Evolutionary conservation across 2,113 vertebrate genomes (phyloP).

Genomic region (Anseranas semipalmata): DNA sequence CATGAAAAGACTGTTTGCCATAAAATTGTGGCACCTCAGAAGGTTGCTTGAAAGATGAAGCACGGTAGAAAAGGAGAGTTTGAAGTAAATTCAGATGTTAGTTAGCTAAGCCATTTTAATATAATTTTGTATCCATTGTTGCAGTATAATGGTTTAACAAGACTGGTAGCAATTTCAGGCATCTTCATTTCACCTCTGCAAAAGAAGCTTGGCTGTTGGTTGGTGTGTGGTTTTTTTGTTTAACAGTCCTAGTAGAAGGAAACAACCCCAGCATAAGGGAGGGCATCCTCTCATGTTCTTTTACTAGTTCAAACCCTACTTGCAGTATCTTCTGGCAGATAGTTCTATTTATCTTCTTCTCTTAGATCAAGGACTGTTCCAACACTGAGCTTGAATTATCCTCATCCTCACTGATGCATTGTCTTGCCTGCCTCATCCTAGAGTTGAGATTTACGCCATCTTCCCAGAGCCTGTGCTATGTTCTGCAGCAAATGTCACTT

Average conservation of each 20-base stretch:
- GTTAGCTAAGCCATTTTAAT: background rate
- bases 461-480: background rate
- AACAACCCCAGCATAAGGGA: fast-evolving
- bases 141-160: background rate
- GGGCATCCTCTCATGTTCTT: background rate
- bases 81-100: background rate
- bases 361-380: background rate
- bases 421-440: background rate
- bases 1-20: background rate
- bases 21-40: background rate
- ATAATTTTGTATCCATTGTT: background rate
- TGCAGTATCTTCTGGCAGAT: background rate
- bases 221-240: background rate
- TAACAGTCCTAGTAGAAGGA: background rate
- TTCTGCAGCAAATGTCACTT: background rate
- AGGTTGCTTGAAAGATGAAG: background rate
- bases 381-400: background rate
- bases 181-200: background rate
- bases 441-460: background rate
- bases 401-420: background rate
- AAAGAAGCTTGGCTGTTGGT: background rate
- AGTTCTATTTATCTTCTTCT: background rate
- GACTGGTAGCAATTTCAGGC: background rate
- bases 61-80: background rate
- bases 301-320: background rate